Conservation (phyloP, 53 echinoderm and acorn worm genomes). For the Paelopatides confundens region DNA sequence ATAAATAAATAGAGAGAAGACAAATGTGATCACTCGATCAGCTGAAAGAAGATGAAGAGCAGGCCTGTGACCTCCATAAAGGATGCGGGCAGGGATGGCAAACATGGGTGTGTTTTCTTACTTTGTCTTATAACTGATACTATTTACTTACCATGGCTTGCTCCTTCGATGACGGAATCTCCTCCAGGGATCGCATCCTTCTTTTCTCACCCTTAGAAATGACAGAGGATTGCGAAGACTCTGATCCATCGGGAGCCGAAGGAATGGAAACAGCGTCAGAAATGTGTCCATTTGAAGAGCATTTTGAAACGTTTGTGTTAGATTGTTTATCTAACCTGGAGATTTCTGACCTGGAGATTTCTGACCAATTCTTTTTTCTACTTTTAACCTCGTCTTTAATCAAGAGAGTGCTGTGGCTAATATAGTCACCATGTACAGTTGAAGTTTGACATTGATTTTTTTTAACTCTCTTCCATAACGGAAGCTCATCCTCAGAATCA, state of each 20-base stretch:
- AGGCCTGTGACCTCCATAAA: no score
- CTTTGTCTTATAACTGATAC: no score
- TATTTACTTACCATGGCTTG: conserved; percentile 80
- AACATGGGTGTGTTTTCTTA: no score
- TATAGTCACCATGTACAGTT: not conserved
- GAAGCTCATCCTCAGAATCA: conserved; percentile 37
- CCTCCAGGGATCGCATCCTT: conserved; percentile 76
- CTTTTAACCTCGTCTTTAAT: not conserved
- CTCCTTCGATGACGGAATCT: conserved; percentile 72
- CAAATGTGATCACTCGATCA: no score
- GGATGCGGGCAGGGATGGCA: no score
- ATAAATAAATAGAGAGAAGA: no score
- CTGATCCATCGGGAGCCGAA: not conserved
- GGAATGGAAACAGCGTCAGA: not conserved
- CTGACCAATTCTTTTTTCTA: not conserved
- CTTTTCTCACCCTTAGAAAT: conserved; percentile 10
- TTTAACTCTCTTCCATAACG: conserved; percentile 30
- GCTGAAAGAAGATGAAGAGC: no score
- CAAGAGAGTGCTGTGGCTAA: not conserved
- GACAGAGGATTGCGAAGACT: not conserved
- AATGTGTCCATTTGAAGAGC: not conserved
- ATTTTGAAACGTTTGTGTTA: not conserved
- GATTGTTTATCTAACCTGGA: not conserved
- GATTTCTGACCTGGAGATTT: not conserved
- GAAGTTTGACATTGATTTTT: not conserved